Evolutionary conservation across 2,113 vertebrate genomes (phyloP).

Genomic region (Greenwoodochromis staneri): DNA sequence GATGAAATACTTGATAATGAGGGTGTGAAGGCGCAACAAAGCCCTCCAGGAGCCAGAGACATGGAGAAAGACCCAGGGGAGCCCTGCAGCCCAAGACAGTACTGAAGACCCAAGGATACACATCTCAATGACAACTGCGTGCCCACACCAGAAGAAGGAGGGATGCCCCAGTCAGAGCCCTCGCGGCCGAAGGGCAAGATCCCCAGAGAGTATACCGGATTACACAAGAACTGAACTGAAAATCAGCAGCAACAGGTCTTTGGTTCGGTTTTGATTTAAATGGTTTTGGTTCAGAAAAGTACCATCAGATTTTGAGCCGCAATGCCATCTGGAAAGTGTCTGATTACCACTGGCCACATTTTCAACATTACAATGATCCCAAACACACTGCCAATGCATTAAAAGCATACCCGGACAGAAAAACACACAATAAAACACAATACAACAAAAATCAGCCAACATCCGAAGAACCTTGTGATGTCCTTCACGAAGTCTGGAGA

Average conservation of each 20-base stretch:
- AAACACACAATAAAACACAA: neutral
- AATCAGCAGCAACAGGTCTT: neutral
- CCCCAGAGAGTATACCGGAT: neutral
- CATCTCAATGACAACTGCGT: rapidly evolving
- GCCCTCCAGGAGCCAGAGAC: neutral
- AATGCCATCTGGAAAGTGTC: neutral
- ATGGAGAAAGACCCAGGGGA: neutral
- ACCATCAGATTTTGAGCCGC: neutral
- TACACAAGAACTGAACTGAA: neutral
- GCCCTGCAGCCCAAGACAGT: neutral
- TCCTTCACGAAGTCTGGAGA: rapidly evolving
- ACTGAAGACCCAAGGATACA: neutral
- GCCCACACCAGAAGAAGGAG: neutral
- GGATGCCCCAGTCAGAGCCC: neutral
- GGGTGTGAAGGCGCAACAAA: rapidly evolving
- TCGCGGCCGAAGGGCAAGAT: rapidly evolving
- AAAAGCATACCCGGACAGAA: neutral
- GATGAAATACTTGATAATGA: neutral
- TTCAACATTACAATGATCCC: neutral
- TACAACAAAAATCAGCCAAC: neutral
- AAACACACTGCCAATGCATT: neutral
- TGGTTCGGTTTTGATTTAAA: rapidly evolving
- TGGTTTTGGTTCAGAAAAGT: neutral
- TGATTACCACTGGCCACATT: neutral
- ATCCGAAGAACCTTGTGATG: rapidly evolving